phyloP scores from a whole-genome alignment of 2,797 vertebrate species.

The Uromys caudimaculatus region DNA sequence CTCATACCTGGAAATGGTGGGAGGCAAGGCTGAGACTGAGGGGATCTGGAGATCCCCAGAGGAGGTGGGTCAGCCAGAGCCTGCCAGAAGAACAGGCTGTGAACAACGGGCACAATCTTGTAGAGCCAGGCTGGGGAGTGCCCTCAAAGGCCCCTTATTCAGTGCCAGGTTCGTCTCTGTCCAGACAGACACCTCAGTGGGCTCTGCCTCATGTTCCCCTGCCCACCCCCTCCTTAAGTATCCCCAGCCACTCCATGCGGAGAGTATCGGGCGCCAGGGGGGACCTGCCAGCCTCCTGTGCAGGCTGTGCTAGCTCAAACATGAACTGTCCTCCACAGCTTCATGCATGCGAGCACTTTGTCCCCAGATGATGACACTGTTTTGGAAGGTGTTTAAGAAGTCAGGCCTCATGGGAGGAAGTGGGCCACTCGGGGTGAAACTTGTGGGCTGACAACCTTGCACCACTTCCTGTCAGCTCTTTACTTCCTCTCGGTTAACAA shows the following conservation, averaged over 20 bases:
- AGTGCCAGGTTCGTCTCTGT: not conserved
- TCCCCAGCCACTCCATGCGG: not conserved
- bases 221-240: not conserved
- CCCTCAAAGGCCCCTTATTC: not conserved
- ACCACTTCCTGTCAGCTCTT: not conserved
- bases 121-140: not conserved
- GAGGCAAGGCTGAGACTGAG: not conserved
- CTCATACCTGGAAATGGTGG: not conserved
- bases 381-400: too few relatives aligned
- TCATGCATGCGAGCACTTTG: not conserved
- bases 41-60: not conserved
- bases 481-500: not conserved
- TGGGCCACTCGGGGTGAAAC: not conserved
- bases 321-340: not conserved
- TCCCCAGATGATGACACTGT: not conserved
- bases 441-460: not conserved
- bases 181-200: not conserved
- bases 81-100: not conserved
- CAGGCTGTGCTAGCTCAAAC: not conserved
- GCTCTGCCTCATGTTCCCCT: not conserved
- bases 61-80: not conserved
- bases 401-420: not conserved
- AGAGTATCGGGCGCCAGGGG: too few relatives aligned
- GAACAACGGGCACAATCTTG: not conserved
- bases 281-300: accelerated